Conservation (phyloP, 2,797 vertebrate species). For the Rhinophrynus dorsalis region DNA sequence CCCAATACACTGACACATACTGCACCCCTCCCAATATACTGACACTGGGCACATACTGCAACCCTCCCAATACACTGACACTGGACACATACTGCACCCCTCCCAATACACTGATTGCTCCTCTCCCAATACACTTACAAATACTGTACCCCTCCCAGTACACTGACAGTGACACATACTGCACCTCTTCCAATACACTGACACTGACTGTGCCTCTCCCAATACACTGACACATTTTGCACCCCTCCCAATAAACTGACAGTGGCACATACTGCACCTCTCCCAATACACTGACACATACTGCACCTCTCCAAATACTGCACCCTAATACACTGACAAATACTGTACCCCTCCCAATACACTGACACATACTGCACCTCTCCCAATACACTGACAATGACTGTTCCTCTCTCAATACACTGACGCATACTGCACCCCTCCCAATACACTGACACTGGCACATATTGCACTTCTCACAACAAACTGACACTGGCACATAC, state of each 20-base stretch:
- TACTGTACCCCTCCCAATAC: too few relatives aligned
- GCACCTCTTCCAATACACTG: background rate
- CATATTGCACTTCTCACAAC: background rate
- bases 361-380: too few relatives aligned
- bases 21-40: background rate
- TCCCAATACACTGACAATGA: background rate
- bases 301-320: background rate
- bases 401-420: background rate
- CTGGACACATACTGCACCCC: background rate
- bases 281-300: background rate
- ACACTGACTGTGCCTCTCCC: background rate
- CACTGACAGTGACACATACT: background rate
- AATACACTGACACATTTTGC: too few relatives aligned
- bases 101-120: background rate
- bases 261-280: background rate
- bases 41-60: background rate
- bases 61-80: too few relatives aligned
- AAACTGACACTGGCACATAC: background rate
- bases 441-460: background rate
- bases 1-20: background rate
- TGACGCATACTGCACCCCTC: background rate
- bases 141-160: background rate
- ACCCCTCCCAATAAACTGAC: background rate
- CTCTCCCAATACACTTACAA: background rate
- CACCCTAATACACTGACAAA: background rate